Percentiles rank a stretch among this genome's conserved stretches.
Evolutionary conservation across 2,113 vertebrate genomes (phyloP).

Genomic region (Cavia aperea): DNA sequence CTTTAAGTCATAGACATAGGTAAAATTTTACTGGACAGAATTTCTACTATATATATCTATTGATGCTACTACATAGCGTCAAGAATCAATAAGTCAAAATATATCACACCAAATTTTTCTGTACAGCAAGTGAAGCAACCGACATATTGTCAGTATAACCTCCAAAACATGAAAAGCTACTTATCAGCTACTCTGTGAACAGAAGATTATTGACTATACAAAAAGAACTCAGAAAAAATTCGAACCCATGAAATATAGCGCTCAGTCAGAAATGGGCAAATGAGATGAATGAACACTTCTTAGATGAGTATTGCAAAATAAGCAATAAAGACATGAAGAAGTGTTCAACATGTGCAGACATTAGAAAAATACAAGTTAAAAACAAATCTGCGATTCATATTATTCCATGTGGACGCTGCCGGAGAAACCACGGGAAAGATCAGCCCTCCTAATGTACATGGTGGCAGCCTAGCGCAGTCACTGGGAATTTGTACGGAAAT

Average conservation of each 20-base stretch:
- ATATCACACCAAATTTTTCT: not conserved
- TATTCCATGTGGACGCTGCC: too few species aligned
- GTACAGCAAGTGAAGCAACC: not conserved
- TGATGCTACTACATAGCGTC: not conserved
- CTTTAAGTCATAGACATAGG: not conserved
- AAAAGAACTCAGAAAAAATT: not conserved
- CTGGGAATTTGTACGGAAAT: too few species aligned
- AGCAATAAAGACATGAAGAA: not conserved
- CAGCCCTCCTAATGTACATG: too few species aligned
- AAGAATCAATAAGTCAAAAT: not conserved
- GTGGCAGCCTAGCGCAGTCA: too few species aligned
- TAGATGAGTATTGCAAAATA: not conserved
- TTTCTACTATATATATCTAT: not conserved
- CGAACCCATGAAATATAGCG: not conserved
- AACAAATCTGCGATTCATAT: not conserved
- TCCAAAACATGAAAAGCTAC: not conserved
- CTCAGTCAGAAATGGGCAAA: not conserved
- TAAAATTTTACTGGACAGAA: not conserved
- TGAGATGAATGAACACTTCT: not conserved
- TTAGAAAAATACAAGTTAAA: not conserved
- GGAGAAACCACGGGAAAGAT: too few species aligned
- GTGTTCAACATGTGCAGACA: not conserved
- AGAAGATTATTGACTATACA: not conserved
- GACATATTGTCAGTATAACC: not conserved
- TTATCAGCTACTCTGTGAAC: not conserved